These are phyloP conservation scores for Tipula helvola DNA, from an alignment of 2,888 invertebrate species.

Conservation along the genomic window DNA sequence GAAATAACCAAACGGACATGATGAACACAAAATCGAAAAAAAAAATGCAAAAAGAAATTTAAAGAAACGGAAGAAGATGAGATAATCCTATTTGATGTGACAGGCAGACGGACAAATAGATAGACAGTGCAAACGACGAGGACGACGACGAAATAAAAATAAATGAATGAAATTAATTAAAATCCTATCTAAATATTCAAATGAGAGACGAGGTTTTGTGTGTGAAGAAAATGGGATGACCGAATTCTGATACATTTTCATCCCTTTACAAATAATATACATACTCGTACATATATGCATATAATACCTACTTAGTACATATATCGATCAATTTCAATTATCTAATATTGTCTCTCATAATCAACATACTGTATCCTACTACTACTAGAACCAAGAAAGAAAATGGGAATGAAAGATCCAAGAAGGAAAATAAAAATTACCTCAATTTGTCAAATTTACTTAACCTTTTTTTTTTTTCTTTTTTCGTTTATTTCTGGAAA, in stretches of 20 bases:
- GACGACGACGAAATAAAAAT: not conserved
- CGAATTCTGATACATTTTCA: not conserved
- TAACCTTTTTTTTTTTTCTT: not conserved
- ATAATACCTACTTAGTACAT: not conserved
- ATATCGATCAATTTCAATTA: not conserved
- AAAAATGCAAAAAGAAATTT: not conserved
- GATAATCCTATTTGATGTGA: constrained; percentile 9
- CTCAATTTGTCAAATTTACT: constrained; percentile 4
- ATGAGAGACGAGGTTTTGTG: not conserved
- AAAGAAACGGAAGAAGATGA: constrained; percentile 6
- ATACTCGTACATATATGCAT: not conserved
- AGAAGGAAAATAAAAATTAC: not conserved
- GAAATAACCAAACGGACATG: not conserved
- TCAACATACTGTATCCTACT: not conserved
- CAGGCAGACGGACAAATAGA: constrained; percentile 8
- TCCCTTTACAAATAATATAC: not conserved
- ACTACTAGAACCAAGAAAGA: not conserved
- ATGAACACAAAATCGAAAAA: not conserved
- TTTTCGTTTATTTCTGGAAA: not conserved
- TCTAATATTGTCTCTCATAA: not conserved
- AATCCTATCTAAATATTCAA: constrained; percentile 4
- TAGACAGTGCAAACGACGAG: not conserved
- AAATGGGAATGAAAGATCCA: not conserved
- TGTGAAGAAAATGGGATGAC: not conserved
- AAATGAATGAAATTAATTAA: not conserved